Conservation (phyloP, 1,140 invertebrate genomes). For the Zaprionus davidi region DNA sequence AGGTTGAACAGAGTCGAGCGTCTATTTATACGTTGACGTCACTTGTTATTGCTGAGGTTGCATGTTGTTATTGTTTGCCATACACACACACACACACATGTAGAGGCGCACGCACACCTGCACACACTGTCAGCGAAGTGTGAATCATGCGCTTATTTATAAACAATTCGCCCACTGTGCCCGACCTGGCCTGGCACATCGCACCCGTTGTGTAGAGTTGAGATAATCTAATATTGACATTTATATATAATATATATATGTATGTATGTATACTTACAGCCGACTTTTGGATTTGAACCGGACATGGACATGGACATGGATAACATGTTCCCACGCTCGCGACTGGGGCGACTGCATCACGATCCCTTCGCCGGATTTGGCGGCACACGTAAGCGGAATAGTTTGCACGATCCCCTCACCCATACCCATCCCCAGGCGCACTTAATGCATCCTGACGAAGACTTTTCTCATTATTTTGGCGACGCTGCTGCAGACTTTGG, state of each 20-base stretch:
- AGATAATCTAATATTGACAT: constrained; percentile 15
- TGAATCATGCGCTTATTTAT: constrained; percentile 76
- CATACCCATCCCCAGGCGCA: constrained; percentile 55
- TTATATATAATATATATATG: not conserved
- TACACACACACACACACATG: constrained; percentile 1
- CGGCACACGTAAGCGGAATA: constrained; percentile 85
- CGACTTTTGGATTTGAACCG: constrained; percentile 82
- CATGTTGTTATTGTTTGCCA: constrained; percentile 55
- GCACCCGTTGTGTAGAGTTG: not conserved
- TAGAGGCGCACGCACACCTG: not conserved
- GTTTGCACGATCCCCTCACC: constrained; percentile 79
- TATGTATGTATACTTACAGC: constrained; percentile 40
- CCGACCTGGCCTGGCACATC: not conserved
- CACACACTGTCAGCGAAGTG: constrained; percentile 14
- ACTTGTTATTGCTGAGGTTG: constrained; percentile 49
- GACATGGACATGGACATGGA: constrained; percentile 82
- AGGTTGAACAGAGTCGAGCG: constrained; percentile 26
- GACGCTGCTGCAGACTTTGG: constrained; percentile 84
- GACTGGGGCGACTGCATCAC: constrained; percentile 84
- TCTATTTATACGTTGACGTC: constrained; percentile 64
- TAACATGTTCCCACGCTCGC: constrained; percentile 77
- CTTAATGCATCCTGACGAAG: constrained; percentile 70
- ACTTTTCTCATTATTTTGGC: constrained; percentile 82
- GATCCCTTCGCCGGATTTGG: constrained; percentile 85
- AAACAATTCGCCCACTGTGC: constrained; percentile 66